Evolutionary conservation across 2,113 vertebrate genomes (phyloP), one percentile per base, ranked within the genome.

Genomic region (Pipra filicauda): DNA sequence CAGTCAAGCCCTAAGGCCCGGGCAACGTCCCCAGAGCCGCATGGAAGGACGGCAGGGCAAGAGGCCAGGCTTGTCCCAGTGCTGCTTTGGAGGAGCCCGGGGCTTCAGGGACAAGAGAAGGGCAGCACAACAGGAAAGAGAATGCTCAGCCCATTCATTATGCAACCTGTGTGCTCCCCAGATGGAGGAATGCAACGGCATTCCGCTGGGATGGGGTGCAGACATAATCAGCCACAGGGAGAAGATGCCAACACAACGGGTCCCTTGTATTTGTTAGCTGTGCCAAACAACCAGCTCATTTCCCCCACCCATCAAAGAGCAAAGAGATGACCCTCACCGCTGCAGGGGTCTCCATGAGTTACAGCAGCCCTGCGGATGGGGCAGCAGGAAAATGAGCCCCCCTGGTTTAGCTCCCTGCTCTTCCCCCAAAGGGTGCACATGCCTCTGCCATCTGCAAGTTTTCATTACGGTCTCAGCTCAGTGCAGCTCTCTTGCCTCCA

Each of bases 401-500:
- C 62, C 5, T 26, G 15, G 22, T 9, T 48, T 15, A 30, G 30
- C 20, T 28, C 43, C 51, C 11, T 1, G 8, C 61, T 78, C 37
- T 75, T 54, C 52, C 58, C 41, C 51, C 46, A 52, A 58, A 66
- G 22, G 58, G 31, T 0, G 20, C 46, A 30, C 30, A 9, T 4
- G 20, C 71, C 89, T 26, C 27, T 82, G 70, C 89, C 81, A 15
- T 66, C 72, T 72, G 57, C 85, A 93, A 79, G 66, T 77, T 76
- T 81, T 67, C 2, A 0, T 87, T 51, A 23, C 62, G 77, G 55
- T 58, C 74, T 33, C 12, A 33, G 61, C 91, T 85, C n/a, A 15
- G 0, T 2, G 30, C 72, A 61, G 57, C 48, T 74, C 81, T 64
- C 69, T 78, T 3, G 4, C 85, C 83, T 77, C 86, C 46, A 44